A percentile compares a stretch with the other conserved stretches of the same genome.
Evolutionary conservation across 1,140 invertebrate genomes (phyloP).

Genomic region (Formica selysi): DNA sequence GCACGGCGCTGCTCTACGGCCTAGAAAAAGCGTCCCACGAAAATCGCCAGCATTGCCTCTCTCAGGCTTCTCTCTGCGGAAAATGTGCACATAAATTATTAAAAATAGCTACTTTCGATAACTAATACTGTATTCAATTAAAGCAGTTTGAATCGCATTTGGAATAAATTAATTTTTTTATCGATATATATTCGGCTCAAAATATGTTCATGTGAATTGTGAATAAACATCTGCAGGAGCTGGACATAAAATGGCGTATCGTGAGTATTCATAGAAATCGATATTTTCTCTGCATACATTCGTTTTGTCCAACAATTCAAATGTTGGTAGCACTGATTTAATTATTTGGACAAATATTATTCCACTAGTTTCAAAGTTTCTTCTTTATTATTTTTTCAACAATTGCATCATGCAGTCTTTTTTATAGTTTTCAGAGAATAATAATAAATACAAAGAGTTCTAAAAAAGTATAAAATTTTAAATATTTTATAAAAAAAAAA

Average conservation of each 20-base stretch:
- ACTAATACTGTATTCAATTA: neutral
- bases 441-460: neutral
- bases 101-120: neutral
- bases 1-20: no score
- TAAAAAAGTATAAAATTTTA: neutral
- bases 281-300: neutral
- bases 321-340: neutral
- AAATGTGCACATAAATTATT: constrained; percentile 13
- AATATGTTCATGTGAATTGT: neutral
- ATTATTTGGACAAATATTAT: neutral
- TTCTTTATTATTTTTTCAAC: neutral
- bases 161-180: neutral
- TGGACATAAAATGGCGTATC: neutral
- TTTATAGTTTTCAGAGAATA: neutral
- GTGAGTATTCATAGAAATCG: neutral
- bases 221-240: neutral
- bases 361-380: neutral
- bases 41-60: no score
- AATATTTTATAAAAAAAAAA: neutral
- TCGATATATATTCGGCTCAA: neutral
- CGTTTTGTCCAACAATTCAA: constrained; percentile 1
- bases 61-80: no score
- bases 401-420: neutral
- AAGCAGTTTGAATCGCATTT: neutral
- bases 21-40: no score